Conservation (phyloP, 2,888 invertebrate species). For the Acheta domesticus region DNA sequence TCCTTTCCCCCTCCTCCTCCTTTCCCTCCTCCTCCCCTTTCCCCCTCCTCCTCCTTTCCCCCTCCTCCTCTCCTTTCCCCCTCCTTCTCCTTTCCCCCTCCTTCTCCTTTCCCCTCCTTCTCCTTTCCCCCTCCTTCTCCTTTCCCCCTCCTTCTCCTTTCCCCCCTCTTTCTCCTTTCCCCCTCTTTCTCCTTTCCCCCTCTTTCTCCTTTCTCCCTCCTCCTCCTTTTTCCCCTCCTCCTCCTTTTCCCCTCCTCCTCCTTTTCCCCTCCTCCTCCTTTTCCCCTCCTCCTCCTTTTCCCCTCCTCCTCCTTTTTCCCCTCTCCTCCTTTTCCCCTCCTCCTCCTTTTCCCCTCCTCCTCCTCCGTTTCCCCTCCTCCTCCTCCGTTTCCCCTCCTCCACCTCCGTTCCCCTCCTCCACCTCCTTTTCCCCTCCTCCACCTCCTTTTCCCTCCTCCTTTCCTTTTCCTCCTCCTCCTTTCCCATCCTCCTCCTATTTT, state of each 20-base stretch:
- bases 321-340: neutral
- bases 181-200: neutral
- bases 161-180: neutral
- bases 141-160: neutral
- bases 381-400: too few relatives aligned
- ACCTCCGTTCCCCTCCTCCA: too few relatives aligned
- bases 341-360: neutral
- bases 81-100: neutral
- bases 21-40: conserved; percentile 9
- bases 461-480: too few relatives aligned
- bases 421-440: neutral
- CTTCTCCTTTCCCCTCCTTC: neutral
- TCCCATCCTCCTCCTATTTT: too few relatives aligned
- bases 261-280: neutral
- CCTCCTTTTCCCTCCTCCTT: too few relatives aligned
- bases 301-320: fast-evolving
- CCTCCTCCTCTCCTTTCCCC: too few relatives aligned
- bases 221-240: neutral
- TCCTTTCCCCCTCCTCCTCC: conserved; percentile 21
- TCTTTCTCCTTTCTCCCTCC: neutral
- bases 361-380: too few relatives aligned
- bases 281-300: neutral
- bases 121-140: neutral
- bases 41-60: neutral
- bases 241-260: neutral